A percentile compares a stretch with the other conserved stretches of the same genome.
Evolutionary conservation across 23 tunicate species (phyloP).

Genomic region (Ciona savignyi): DNA sequence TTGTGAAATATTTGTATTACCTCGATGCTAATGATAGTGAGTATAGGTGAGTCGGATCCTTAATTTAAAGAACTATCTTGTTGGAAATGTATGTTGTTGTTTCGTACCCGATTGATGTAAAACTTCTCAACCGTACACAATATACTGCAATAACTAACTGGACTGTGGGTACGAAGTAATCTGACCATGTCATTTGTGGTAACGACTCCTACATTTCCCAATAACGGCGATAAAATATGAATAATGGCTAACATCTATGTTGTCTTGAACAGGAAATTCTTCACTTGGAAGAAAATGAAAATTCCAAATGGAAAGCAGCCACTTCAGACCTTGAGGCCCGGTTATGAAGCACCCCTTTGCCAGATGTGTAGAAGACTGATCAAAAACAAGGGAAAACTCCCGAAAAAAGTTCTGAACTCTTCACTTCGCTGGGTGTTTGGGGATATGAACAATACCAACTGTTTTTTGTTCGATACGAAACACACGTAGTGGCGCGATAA

Average conservation of each 20-base stretch:
- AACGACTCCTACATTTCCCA: too few relatives aligned
- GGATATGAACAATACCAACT: not conserved
- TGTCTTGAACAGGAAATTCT: slow-evolving; percentile 41
- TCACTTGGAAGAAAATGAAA: slow-evolving; percentile 20
- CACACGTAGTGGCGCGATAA: not conserved
- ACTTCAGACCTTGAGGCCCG: slow-evolving; percentile 14
- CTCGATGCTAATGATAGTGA: slow-evolving; percentile 47
- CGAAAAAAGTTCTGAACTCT: slow-evolving; percentile 17
- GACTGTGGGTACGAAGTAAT: too few relatives aligned
- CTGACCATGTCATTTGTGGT: too few relatives aligned
- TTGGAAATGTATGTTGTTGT: too few relatives aligned
- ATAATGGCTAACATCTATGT: too few relatives aligned
- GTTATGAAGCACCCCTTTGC: slow-evolving; percentile 43
- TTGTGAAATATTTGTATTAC: slow-evolving; percentile 36
- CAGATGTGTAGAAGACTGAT: slow-evolving; percentile 22
- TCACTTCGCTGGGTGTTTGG: slow-evolving; percentile 33
- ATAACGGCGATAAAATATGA: too few relatives aligned
- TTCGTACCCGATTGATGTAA: too few relatives aligned
- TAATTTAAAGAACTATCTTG: too few relatives aligned
- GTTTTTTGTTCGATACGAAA: slow-evolving; percentile 7
- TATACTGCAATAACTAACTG: too few relatives aligned
- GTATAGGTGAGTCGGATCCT: too few relatives aligned
- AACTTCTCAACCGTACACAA: too few relatives aligned
- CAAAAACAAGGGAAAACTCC: slow-evolving; percentile 27
- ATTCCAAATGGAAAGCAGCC: not conserved